phyloP scores from a whole-genome alignment of 2,797 vertebrate species.

The Onychomys leucogaster region DNA sequence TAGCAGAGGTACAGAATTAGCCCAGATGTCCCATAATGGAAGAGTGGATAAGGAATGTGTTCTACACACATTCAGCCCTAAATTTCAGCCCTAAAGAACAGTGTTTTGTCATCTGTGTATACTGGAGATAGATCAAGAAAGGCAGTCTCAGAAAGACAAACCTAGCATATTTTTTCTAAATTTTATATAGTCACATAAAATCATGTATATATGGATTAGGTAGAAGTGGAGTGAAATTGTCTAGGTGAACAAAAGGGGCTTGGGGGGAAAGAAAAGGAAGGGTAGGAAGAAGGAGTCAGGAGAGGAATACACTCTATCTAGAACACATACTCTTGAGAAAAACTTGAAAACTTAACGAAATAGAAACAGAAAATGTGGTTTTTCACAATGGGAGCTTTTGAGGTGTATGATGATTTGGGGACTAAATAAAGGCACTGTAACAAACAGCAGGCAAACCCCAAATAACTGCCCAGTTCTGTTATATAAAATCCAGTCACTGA shows the following conservation, averaged over 20 bases:
- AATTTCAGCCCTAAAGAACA: neutral
- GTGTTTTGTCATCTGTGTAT: neutral
- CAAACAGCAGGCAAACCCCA: neutral
- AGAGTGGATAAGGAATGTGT: neutral
- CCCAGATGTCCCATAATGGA: neutral
- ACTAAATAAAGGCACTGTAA: neutral
- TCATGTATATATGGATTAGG: neutral
- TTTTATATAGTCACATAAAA: neutral
- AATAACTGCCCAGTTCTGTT: neutral
- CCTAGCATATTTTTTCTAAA: neutral
- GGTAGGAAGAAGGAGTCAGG: neutral
- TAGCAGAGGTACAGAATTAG: neutral
- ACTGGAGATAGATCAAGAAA: neutral
- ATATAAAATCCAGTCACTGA: neutral
- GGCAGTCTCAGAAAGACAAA: neutral
- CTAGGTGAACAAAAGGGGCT: neutral
- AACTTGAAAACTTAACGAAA: neutral
- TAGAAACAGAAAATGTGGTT: neutral
- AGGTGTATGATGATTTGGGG: neutral
- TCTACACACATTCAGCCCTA: neutral
- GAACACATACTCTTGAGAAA: neutral
- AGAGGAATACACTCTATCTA: neutral
- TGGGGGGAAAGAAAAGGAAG: neutral
- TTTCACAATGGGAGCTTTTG: neutral
- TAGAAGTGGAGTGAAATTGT: neutral